Evolutionary conservation across 2,888 invertebrate genomes (phyloP).

Genomic region (Abrostola triplasia): DNA sequence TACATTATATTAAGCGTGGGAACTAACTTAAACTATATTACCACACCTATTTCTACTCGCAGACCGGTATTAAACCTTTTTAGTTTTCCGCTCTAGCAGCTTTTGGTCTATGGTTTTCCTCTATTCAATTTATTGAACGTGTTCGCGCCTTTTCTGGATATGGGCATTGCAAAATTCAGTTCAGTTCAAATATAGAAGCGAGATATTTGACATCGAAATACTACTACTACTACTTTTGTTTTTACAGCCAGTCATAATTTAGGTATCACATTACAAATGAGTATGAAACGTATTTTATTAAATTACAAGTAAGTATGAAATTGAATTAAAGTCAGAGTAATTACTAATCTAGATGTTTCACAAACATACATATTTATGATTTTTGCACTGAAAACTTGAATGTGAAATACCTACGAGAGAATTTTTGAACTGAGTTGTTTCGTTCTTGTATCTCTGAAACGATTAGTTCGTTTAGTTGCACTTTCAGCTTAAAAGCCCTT

Average conservation of each 20-base stretch:
- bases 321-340: too few relatives aligned
- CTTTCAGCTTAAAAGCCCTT: background rate
- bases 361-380: too few relatives aligned
- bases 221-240: too few relatives aligned
- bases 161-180: constrained; percentile 25
- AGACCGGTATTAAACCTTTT: constrained; percentile 35
- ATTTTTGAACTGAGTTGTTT: too few relatives aligned
- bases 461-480: too few relatives aligned
- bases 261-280: too few relatives aligned
- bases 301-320: too few relatives aligned
- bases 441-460: too few relatives aligned
- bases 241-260: background rate
- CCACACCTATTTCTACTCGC: constrained; percentile 29
- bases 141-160: constrained; percentile 33
- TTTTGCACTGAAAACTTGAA: too few relatives aligned
- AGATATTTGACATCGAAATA: background rate
- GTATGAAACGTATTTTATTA: too few relatives aligned
- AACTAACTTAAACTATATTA: constrained; percentile 23
- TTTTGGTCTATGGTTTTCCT: constrained; percentile 45
- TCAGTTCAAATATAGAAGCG: constrained; percentile 28
- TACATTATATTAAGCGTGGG: constrained; percentile 36
- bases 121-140: constrained; percentile 18
- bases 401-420: too few relatives aligned
- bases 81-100: constrained; percentile 26
- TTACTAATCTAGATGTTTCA: too few relatives aligned